phyloP scores from a whole-genome alignment of 2,113 vertebrate species.

The Oenanthe melanoleuca region DNA sequence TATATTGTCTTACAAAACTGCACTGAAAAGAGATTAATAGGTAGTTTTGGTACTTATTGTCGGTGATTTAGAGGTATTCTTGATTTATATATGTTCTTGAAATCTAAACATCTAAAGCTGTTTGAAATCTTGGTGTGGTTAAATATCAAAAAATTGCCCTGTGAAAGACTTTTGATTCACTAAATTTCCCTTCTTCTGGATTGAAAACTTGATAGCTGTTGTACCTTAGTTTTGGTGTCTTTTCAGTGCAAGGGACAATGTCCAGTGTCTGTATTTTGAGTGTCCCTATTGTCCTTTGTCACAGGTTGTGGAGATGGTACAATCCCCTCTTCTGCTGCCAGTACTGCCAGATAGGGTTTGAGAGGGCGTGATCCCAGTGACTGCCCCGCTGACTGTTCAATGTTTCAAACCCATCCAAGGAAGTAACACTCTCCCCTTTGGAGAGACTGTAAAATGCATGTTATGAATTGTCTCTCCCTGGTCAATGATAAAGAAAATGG shows the following conservation, averaged over 20 bases:
- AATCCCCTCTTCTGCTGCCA: neutral
- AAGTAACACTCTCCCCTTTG: constrained; percentile 63
- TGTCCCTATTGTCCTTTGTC: neutral
- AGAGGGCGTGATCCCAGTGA: neutral
- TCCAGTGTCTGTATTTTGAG: neutral
- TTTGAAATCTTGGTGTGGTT: neutral
- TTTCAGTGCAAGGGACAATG: neutral
- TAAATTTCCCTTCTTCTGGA: neutral
- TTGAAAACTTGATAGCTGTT: neutral
- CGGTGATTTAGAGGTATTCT: neutral
- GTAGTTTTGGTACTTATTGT: neutral
- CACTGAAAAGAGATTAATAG: neutral
- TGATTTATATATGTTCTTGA: neutral
- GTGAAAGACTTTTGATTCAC: neutral
- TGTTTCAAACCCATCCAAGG: constrained; percentile 34
- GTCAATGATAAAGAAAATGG: constrained; percentile 86
- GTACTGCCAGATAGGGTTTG: neutral
- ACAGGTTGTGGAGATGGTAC: constrained; percentile 59
- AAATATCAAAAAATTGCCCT: neutral
- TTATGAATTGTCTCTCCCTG: constrained; percentile 90
- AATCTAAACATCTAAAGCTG: neutral
- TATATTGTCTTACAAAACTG: neutral
- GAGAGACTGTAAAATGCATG: constrained; percentile 83
- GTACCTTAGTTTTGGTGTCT: neutral
- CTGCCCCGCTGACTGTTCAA: neutral